Conservation (phyloP, 2,797 vertebrate genomes). For the Ceyx erithaca region DNA sequence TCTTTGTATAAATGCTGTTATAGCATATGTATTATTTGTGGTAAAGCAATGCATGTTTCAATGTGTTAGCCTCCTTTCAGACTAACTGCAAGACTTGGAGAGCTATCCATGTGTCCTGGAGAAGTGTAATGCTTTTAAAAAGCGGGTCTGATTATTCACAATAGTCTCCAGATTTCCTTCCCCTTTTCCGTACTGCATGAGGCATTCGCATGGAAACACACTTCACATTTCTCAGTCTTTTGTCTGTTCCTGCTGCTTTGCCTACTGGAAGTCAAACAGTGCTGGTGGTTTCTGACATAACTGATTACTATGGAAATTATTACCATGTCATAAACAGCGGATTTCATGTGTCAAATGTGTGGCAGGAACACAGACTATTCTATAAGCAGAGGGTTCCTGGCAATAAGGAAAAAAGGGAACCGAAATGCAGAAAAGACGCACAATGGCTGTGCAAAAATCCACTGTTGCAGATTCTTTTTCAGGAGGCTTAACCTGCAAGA, state of each 20-base stretch:
- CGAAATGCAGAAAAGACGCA: conserved; percentile 22
- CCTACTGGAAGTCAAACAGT: conserved; percentile 51
- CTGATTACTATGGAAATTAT: conserved; percentile 77
- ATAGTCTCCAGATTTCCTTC: conserved; percentile 23
- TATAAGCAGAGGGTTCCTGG: conserved; percentile 55
- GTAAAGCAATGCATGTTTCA: not conserved
- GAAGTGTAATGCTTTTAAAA: conserved; percentile 2
- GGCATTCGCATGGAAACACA: conserved; percentile 43
- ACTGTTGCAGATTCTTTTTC: conserved; percentile 31
- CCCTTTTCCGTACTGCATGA: conserved; percentile 13
- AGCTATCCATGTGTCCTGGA: not conserved
- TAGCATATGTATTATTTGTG: not conserved
- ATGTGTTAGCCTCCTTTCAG: not conserved
- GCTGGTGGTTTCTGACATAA: conserved; percentile 51
- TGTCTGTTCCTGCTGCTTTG: conserved; percentile 64
- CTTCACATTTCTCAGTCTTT: conserved; percentile 51
- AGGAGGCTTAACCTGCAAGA: not conserved
- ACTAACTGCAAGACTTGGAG: not conserved
- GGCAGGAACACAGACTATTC: conserved; percentile 36
- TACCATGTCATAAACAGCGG: conserved; percentile 71
- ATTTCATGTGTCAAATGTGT: conserved; percentile 52
- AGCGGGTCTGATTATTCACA: conserved; percentile 1
- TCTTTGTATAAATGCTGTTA: not conserved
- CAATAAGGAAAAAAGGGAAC: conserved; percentile 58
- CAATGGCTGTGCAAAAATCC: not conserved